A percentile compares a stretch with the other conserved stretches of the same genome.
phyloP scores from a whole-genome alignment of 2,113 vertebrate species.

The Ictalurus furcatus region DNA sequence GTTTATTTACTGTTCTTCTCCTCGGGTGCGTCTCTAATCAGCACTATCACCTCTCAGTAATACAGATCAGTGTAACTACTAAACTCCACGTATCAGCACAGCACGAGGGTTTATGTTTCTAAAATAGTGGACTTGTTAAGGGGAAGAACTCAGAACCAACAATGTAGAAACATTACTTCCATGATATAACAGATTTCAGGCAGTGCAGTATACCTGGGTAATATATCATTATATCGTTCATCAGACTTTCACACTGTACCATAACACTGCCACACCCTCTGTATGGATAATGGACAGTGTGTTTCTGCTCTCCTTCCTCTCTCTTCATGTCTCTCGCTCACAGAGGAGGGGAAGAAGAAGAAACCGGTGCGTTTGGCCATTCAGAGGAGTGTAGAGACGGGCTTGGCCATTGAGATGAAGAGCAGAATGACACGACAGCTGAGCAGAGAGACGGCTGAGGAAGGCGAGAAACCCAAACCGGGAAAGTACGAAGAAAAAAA shows the following conservation, averaged over 20 bases:
- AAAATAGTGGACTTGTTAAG: background rate
- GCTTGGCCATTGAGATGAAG: constrained; percentile 90
- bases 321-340: constrained; percentile 9
- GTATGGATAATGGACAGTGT: background rate
- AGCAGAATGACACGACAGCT: constrained; percentile 92
- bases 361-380: constrained; percentile 88
- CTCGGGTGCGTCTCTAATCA: too few relatives aligned
- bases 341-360: constrained; percentile 91
- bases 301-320: background rate
- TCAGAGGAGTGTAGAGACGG: constrained; percentile 93
- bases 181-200: too few relatives aligned
- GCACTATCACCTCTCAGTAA: too few relatives aligned
- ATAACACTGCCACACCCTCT: background rate
- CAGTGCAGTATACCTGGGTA: too few relatives aligned
- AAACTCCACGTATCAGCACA: too few relatives aligned
- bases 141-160: background rate
- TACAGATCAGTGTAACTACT: too few relatives aligned
- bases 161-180: background rate
- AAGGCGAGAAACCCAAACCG: constrained; percentile 90
- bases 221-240: too few relatives aligned
- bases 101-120: too few relatives aligned
- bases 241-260: background rate
- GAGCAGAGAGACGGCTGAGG: constrained; percentile 84
- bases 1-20: too few relatives aligned
- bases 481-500: constrained; percentile 86